These are phyloP conservation scores for Nomada ferruginata DNA, from an alignment of 2,888 invertebrate genomes.

Conservation along the genomic window DNA sequence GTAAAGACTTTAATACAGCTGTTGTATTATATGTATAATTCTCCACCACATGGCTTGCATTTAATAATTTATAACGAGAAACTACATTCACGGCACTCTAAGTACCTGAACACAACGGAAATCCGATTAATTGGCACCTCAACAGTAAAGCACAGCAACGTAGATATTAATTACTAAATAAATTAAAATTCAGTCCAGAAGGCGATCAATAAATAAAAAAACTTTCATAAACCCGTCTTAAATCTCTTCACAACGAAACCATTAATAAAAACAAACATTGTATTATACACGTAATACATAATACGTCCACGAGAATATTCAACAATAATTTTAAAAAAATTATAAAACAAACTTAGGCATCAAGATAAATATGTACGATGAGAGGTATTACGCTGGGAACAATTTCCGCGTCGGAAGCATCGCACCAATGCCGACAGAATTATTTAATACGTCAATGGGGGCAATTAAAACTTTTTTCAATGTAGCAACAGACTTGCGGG, in stretches of 20 bases:
- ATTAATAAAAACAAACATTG: neutral
- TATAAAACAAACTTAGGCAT: too few species aligned
- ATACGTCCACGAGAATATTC: too few species aligned
- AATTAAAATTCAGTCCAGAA: neutral
- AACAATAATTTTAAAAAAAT: too few species aligned
- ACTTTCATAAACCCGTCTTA: neutral
- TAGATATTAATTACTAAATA: neutral
- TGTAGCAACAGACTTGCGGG: slow-evolving; percentile 11
- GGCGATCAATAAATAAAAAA: too few species aligned
- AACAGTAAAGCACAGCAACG: neutral
- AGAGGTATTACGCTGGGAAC: neutral
- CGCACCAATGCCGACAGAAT: slow-evolving; percentile 15
- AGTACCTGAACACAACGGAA: neutral
- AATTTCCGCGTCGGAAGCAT: slow-evolving; percentile 16
- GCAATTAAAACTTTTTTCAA: slow-evolving; percentile 49
- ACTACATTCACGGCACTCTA: neutral
- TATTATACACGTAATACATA: too few species aligned
- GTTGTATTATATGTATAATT: neutral
- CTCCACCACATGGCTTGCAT: neutral
- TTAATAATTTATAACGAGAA: neutral
- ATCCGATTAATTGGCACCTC: neutral
- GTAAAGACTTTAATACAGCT: neutral
- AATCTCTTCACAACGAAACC: neutral
- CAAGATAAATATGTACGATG: neutral
- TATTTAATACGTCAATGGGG: slow-evolving; percentile 37